phyloP scores from a whole-genome alignment of 2,113 vertebrate genomes.

The Probosciger aterrimus region DNA sequence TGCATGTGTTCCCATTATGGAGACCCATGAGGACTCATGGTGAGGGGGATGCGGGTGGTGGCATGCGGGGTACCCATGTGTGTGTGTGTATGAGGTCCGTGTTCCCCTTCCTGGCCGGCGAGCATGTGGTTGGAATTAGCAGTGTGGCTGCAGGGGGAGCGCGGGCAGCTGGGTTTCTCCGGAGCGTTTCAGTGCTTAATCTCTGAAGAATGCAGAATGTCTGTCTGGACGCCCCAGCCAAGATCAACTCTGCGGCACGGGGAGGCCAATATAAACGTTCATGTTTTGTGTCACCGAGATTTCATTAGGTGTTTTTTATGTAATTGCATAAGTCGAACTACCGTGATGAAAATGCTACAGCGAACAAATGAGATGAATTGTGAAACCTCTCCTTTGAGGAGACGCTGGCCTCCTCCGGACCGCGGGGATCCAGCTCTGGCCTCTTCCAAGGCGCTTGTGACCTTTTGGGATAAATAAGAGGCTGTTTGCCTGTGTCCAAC shows the following conservation, averaged over 20 bases:
- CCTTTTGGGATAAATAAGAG: background rate
- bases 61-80: background rate
- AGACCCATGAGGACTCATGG: fast-evolving
- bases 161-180: slow-evolving; percentile 34
- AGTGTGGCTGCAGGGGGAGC: slow-evolving; percentile 35
- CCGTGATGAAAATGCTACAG: slow-evolving; percentile 44
- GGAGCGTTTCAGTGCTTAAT: slow-evolving; percentile 36
- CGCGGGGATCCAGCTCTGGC: background rate
- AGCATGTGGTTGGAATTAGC: slow-evolving; percentile 43
- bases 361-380: background rate
- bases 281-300: slow-evolving; percentile 62
- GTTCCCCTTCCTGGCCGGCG: background rate
- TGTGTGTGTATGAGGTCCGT: background rate
- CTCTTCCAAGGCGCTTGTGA: slow-evolving; percentile 14
- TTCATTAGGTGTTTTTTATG: slow-evolving; percentile 30
- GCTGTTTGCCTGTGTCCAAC: background rate
- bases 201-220: slow-evolving; percentile 47
- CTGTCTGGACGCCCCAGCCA: slow-evolving; percentile 37
- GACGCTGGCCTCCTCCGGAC: background rate
- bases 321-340: slow-evolving; percentile 49
- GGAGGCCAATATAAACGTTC: slow-evolving; percentile 60
- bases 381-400: background rate
- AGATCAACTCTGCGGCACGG: background rate
- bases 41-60: fast-evolving
- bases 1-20: fast-evolving